Percentiles rank a stretch among this genome's conserved stretches.
phyloP scores from a whole-genome alignment of 2,888 invertebrate genomes.

The Ceraclea dissimilis region DNA sequence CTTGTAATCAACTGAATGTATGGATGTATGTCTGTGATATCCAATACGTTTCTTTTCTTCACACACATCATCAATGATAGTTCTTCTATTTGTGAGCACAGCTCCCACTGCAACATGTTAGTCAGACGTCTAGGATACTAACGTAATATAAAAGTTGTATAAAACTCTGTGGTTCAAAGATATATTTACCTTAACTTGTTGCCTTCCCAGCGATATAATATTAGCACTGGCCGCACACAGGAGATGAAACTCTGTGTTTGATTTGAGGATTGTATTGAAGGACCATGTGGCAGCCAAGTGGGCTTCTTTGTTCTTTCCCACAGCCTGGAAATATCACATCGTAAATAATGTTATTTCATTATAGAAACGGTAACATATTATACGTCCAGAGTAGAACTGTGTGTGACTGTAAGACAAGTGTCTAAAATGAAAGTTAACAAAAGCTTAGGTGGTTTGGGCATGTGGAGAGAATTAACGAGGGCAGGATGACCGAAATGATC shows the following conservation, averaged over 20 bases:
- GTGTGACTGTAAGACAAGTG: no score
- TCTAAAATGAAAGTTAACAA: no score
- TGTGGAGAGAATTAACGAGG: no score
- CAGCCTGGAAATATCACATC: slow-evolving; percentile 7
- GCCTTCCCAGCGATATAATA: slow-evolving; percentile 35
- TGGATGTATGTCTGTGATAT: slow-evolving; percentile 35
- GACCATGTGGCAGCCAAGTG: slow-evolving; percentile 50
- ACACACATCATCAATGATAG: slow-evolving; percentile 27
- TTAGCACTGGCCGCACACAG: slow-evolving; percentile 50
- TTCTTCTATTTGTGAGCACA: slow-evolving; percentile 30
- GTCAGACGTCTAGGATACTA: no score
- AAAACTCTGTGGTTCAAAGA: not conserved
- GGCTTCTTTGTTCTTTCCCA: slow-evolving; percentile 5
- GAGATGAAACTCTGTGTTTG: slow-evolving; percentile 45
- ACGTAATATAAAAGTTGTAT: no score
- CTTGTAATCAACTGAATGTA: slow-evolving; percentile 36
- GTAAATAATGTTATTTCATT: no score
- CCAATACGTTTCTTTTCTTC: slow-evolving; percentile 34
- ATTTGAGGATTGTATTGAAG: slow-evolving; percentile 43
- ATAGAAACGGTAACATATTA: no score
- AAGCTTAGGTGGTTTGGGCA: no score
- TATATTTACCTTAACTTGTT: slow-evolving; percentile 30
- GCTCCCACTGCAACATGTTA: slow-evolving; percentile 8
- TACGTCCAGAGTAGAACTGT: no score
- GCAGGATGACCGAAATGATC: no score